phyloP scores from a whole-genome alignment of 2,888 invertebrate species.

The Melanargia galathea region DNA sequence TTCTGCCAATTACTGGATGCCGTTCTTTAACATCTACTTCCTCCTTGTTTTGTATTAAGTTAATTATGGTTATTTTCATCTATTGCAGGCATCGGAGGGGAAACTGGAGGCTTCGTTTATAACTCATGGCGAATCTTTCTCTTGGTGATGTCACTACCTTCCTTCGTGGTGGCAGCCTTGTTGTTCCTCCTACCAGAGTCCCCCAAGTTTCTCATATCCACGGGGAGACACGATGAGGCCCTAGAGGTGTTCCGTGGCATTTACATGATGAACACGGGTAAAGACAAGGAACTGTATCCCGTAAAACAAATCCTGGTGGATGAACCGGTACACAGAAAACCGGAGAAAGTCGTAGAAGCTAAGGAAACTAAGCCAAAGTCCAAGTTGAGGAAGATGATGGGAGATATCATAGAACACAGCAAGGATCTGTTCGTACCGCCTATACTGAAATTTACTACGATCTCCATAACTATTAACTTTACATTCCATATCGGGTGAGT shows the following conservation, averaged over 20 bases:
- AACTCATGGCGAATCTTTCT: conserved; percentile 97
- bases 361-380: conserved; percentile 78
- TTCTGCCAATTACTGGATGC: too few relatives aligned
- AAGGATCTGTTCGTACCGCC: conserved; percentile 90
- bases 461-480: conserved; percentile 94
- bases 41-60: too few relatives aligned
- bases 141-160: conserved; percentile 93
- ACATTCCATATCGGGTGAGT: conserved; percentile 94
- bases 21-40: too few relatives aligned
- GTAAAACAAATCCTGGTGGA: conserved; percentile 87
- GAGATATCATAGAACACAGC: conserved; percentile 90
- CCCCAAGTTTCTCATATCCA: conserved; percentile 92
- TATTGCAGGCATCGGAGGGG: conserved; percentile 85
- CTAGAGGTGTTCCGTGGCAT: conserved; percentile 91
- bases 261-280: conserved; percentile 91
- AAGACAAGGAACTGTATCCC: conserved; percentile 87
- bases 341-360: conserved; percentile 84
- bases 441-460: conserved; percentile 90
- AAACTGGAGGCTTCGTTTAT: conserved; percentile 87
- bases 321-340: conserved; percentile 70
- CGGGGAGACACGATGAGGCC: conserved; percentile 90
- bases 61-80: not conserved
- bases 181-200: conserved; percentile 94
- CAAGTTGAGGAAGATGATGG: conserved; percentile 87
- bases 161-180: conserved; percentile 91